Evolutionary conservation across 2,113 vertebrate genomes (phyloP).

Genomic region (Carassius gibelio): DNA sequence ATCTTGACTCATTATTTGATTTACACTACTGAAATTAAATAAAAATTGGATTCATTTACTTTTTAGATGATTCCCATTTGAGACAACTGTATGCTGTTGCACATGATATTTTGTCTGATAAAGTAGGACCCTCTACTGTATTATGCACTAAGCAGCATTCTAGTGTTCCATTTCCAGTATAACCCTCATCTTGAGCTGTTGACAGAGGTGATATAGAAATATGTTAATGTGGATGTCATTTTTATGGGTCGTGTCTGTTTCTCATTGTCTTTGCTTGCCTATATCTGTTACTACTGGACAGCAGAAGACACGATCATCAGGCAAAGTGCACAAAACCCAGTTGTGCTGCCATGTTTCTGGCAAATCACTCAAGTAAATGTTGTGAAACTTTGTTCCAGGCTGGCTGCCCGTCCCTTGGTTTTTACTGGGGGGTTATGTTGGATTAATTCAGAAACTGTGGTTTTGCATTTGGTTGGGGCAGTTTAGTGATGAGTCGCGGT

Average conservation of each 20-base stretch:
- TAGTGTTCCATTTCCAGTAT: no score
- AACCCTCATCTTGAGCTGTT: no score
- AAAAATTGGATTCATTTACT: neutral
- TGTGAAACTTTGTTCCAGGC: slow-evolving; percentile 38
- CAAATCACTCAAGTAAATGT: slow-evolving; percentile 17
- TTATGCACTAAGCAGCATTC: neutral
- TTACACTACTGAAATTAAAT: neutral
- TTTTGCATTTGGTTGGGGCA: slow-evolving; percentile 11
- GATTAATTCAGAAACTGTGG: slow-evolving; percentile 25
- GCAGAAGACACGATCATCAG: slow-evolving; percentile 10
- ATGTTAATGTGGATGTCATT: neutral
- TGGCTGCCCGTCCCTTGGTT: slow-evolving; percentile 2
- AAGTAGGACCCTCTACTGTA: neutral
- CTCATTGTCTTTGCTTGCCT: slow-evolving; percentile 2
- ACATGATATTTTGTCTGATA: neutral
- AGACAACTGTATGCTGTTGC: no score
- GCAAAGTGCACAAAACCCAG: neutral
- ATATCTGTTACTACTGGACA: neutral
- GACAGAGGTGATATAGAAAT: no score
- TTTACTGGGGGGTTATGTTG: slow-evolving; percentile 3
- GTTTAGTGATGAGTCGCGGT: slow-evolving; percentile 15
- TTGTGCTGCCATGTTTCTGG: slow-evolving; percentile 25
- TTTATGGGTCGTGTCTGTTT: slow-evolving; percentile 22
- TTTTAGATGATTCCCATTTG: neutral
- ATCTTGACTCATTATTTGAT: neutral